Evolutionary conservation across 2,888 invertebrate genomes (phyloP).

Genomic region (Diloba caeruleocephala): DNA sequence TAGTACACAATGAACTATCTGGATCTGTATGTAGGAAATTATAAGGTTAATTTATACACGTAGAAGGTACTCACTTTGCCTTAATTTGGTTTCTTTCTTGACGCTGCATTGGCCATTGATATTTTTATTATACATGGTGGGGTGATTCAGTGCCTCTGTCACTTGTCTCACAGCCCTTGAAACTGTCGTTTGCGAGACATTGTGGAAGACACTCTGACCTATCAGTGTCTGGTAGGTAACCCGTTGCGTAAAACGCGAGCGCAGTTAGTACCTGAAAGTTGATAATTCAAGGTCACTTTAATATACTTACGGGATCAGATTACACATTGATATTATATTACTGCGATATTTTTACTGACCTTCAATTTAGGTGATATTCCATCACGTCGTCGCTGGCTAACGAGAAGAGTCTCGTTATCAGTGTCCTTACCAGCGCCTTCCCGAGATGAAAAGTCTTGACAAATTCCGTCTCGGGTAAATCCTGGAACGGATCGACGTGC

Average conservation of each 20-base stretch:
- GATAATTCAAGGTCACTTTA: too few species aligned
- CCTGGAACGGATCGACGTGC: neutral
- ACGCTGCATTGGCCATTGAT: neutral
- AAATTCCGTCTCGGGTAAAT: neutral
- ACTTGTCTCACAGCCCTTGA: neutral
- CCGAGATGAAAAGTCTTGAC: neutral
- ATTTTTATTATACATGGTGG: neutral
- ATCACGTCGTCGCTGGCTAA: neutral
- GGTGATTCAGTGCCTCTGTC: neutral
- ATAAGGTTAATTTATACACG: too few species aligned
- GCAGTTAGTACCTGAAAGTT: too few species aligned
- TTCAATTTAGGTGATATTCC: neutral
- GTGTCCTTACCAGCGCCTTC: neutral
- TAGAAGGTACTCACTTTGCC: neutral
- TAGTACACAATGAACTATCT: too few species aligned
- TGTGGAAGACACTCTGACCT: neutral
- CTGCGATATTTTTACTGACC: neutral
- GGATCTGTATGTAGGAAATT: too few species aligned
- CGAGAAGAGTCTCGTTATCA: neutral
- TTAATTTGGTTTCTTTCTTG: neutral
- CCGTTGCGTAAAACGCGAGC: too few species aligned
- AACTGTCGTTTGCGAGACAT: neutral
- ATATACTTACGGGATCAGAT: too few species aligned
- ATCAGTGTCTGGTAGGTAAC: neutral
- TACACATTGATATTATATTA: too few species aligned